Conservation (phyloP, 2,113 vertebrate species). For the Odocoileus hemionus region DNA sequence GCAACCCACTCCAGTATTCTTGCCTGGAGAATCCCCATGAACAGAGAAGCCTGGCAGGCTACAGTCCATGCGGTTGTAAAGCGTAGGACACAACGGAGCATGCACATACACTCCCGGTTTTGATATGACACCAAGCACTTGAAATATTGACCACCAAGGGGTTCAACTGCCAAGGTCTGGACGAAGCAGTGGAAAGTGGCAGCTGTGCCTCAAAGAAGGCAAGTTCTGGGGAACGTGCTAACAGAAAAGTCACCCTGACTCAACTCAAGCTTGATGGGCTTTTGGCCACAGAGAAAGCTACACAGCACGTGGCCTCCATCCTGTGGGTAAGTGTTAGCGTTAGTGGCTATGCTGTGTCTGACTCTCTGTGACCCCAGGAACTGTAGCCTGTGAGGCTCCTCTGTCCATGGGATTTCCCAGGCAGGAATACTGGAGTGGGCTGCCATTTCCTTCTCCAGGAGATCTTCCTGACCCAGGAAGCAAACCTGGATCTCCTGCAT, state of each 20-base stretch:
- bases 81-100: neutral
- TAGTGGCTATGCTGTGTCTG: neutral
- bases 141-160: neutral
- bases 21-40: too few species aligned
- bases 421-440: neutral
- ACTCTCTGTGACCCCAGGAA: neutral
- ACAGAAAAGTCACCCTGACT: neutral
- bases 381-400: neutral
- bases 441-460: neutral
- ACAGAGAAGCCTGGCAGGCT: neutral
- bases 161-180: neutral
- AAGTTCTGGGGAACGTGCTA: neutral
- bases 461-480: neutral
- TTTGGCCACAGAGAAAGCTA: neutral
- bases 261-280: neutral
- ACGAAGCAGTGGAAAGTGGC: neutral
- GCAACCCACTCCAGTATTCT: neutral
- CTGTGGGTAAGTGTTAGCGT: neutral
- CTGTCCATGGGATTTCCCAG: neutral
- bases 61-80: neutral
- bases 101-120: neutral
- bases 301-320: neutral
- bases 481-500: neutral
- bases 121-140: neutral
- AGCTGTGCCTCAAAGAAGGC: neutral